A percentile compares a stretch with the other conserved stretches of the same genome.
phyloP scores from a whole-genome alignment of 2,113 vertebrate genomes.

The Chinchilla lanigera region DNA sequence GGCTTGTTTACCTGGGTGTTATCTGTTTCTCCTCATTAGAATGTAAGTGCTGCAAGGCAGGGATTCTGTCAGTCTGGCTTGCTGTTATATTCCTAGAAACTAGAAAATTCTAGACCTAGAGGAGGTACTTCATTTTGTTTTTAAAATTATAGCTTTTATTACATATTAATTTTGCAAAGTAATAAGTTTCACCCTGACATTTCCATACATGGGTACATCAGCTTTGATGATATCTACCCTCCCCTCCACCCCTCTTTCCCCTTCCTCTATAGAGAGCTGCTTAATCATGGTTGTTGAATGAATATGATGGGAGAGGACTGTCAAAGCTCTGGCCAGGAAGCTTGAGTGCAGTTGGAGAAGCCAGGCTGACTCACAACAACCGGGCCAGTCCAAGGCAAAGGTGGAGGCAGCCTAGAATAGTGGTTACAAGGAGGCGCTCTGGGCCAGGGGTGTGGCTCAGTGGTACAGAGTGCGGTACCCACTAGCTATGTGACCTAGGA shows the following conservation, averaged over 20 bases:
- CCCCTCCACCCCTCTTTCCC: background rate
- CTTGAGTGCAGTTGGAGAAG: fast-evolving
- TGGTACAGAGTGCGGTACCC: background rate
- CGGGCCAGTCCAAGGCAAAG: too few species aligned
- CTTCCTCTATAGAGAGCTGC: background rate
- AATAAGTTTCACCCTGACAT: too few species aligned
- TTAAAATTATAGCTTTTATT: background rate
- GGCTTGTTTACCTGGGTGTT: background rate
- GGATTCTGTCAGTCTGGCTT: background rate
- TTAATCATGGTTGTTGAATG: background rate
- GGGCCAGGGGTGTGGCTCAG: background rate
- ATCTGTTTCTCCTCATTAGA: background rate
- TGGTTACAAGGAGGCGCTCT: background rate
- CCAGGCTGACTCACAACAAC: fast-evolving
- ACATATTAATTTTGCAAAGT: background rate
- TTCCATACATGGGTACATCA: background rate
- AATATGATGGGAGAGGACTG: background rate
- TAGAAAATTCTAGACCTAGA: background rate
- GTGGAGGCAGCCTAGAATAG: background rate
- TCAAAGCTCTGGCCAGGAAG: background rate
- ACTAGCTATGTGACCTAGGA: background rate
- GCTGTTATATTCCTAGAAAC: background rate
- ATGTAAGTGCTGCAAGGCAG: background rate
- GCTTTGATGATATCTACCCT: background rate
- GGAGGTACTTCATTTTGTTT: background rate